phyloP scores from a whole-genome alignment of 2,888 invertebrate genomes.

The Sabatieria punctata region DNA sequence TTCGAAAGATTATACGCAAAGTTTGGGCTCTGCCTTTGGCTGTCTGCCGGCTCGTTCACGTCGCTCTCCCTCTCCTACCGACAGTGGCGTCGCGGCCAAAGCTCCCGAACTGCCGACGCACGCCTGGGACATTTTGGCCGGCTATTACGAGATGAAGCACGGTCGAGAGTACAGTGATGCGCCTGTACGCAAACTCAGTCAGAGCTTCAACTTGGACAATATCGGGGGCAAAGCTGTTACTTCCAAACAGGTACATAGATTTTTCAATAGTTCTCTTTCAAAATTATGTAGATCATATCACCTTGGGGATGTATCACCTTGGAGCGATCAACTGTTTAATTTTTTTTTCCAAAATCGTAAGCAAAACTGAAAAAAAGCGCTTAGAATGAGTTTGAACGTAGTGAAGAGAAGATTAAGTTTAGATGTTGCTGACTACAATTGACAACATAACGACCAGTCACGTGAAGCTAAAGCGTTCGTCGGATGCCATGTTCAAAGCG shows the following conservation, averaged over 20 bases:
- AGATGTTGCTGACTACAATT: slow-evolving; percentile 71
- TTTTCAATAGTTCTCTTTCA: too few species aligned
- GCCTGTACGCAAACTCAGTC: slow-evolving; percentile 80
- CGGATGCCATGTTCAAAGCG: slow-evolving; percentile 93
- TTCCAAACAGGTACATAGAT: slow-evolving; percentile 48
- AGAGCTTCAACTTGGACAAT: slow-evolving; percentile 50
- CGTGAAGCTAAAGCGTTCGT: slow-evolving; percentile 74
- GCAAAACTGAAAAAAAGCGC: too few species aligned
- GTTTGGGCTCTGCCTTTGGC: too few species aligned
- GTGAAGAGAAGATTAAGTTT: slow-evolving; percentile 25
- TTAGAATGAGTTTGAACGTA: too few species aligned
- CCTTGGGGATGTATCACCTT: too few species aligned
- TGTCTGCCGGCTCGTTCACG: slow-evolving; percentile 5
- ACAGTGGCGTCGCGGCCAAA: neutral
- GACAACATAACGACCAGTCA: slow-evolving; percentile 82
- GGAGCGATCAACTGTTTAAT: too few species aligned
- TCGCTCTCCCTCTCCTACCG: neutral
- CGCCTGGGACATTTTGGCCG: slow-evolving; percentile 83
- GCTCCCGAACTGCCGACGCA: slow-evolving; percentile 48
- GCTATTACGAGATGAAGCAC: slow-evolving; percentile 73
- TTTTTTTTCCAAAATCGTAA: too few species aligned
- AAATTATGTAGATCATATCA: too few species aligned
- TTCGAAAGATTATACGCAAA: neutral
- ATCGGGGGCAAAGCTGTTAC: slow-evolving; percentile 69
- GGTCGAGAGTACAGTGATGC: slow-evolving; percentile 85